These are phyloP conservation scores for Ibycter americanus DNA, from an alignment of 2,797 vertebrate genomes.

Conservation along the genomic window DNA sequence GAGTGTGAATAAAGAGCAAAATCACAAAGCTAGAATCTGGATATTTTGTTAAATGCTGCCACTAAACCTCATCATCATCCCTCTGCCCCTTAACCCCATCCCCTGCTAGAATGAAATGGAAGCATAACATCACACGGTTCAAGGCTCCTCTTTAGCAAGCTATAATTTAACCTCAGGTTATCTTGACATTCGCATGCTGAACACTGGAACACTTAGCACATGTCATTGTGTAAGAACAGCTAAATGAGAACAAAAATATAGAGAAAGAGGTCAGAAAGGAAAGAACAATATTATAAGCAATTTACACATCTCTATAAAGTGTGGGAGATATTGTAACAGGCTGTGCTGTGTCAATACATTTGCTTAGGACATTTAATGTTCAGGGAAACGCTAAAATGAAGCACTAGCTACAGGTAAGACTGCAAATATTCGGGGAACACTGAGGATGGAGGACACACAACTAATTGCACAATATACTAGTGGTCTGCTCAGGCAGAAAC, in stretches of 20 bases:
- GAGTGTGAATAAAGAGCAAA: slow-evolving; percentile 28
- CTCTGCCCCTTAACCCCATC: neutral
- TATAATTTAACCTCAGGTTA: slow-evolving; percentile 38
- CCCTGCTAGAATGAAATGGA: neutral
- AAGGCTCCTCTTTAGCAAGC: slow-evolving; percentile 10
- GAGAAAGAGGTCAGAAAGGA: slow-evolving; percentile 35
- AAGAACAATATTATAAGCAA: slow-evolving; percentile 17
- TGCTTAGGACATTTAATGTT: neutral
- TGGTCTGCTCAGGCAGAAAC: neutral
- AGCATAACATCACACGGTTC: neutral
- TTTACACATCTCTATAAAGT: neutral
- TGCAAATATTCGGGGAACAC: neutral
- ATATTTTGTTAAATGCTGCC: neutral
- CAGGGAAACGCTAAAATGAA: neutral
- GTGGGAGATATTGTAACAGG: neutral
- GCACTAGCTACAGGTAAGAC: neutral
- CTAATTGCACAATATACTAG: neutral
- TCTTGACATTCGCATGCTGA: slow-evolving; percentile 44
- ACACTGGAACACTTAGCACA: neutral
- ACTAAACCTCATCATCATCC: neutral
- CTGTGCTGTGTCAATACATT: neutral
- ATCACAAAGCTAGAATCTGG: neutral
- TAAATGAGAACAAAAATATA: slow-evolving; percentile 46
- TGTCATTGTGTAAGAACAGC: slow-evolving; percentile 29
- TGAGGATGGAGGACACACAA: neutral